Percentiles rank a stretch among this genome's conserved stretches.
Conservation (phyloP, 2,888 invertebrate genomes). For the Drepanosiphum platanoidis region DNA sequence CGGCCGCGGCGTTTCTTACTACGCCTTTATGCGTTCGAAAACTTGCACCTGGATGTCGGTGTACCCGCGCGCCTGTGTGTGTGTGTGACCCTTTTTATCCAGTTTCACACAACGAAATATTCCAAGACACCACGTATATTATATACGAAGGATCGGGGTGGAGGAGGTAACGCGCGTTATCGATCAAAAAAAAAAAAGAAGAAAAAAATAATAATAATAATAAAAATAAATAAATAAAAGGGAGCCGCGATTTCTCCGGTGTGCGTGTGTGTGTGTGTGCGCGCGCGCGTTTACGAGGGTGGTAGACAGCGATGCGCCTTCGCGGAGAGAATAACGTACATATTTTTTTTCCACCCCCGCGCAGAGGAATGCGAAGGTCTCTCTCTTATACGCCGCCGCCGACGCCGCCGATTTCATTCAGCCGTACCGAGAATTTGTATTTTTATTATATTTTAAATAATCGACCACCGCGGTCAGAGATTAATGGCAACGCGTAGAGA, state of each 20-base stretch:
- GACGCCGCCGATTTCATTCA: conserved; percentile 54
- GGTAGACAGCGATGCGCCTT: conserved; percentile 60
- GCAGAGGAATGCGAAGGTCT: conserved; percentile 36
- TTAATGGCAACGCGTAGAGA: conserved; percentile 48
- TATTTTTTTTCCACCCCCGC: conserved; percentile 32
- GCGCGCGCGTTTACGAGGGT: background rate
- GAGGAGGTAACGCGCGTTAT: conserved; percentile 50
- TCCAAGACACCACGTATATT: background rate
- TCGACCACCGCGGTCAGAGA: conserved; percentile 56
- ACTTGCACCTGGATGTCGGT: too few species aligned
- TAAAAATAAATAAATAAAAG: conserved; percentile 29
- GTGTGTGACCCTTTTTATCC: conserved; percentile 58
- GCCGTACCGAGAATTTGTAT: conserved; percentile 49
- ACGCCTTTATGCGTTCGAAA: background rate
- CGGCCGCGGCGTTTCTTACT: conserved; percentile 31
- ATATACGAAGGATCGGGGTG: background rate
- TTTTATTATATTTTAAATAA: conserved; percentile 52
- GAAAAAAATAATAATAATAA: conserved; percentile 4
- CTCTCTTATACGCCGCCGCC: background rate
- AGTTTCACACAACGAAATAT: conserved; percentile 48
- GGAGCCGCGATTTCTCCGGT: conserved; percentile 43
- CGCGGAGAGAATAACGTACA: background rate
- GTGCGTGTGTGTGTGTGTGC: background rate
- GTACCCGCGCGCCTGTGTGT: too few species aligned
- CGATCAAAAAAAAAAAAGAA: conserved; percentile 53